Conservation (phyloP, 2,888 invertebrate genomes). For the Cryptus armator region DNA sequence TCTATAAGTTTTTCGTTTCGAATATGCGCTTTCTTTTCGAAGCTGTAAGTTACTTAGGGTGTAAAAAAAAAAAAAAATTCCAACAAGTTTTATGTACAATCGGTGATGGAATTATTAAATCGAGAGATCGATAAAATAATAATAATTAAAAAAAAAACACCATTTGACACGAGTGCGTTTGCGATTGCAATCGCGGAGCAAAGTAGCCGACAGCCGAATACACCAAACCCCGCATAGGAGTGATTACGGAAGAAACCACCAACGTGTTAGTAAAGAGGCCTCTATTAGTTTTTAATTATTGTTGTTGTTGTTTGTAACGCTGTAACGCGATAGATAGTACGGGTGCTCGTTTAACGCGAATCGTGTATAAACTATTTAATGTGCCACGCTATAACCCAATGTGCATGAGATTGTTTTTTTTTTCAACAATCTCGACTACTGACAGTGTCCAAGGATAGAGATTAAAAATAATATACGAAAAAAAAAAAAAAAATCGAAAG, state of each 20-base stretch:
- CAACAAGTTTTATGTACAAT: conserved; percentile 52
- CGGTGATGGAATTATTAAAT: conserved; percentile 45
- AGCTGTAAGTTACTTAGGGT: conserved; percentile 18
- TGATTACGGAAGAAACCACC: conserved; percentile 76
- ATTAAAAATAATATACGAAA: neutral
- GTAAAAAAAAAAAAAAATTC: conserved; percentile 21
- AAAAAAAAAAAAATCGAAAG: conserved; percentile 7
- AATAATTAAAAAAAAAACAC: conserved; percentile 21
- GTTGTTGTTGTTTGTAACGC: conserved; percentile 22
- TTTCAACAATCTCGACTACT: conserved; percentile 56
- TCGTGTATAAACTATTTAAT: conserved; percentile 49
- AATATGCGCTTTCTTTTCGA: conserved; percentile 9
- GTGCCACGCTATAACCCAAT: conserved; percentile 58
- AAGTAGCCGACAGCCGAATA: conserved; percentile 85
- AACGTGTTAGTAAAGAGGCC: conserved; percentile 78
- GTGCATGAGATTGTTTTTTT: conserved; percentile 47
- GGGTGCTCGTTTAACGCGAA: conserved; percentile 40
- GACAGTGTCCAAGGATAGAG: conserved; percentile 50
- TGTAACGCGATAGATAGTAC: conserved; percentile 50
- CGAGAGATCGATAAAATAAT: conserved; percentile 24
- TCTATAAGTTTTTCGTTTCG: conserved; percentile 7
- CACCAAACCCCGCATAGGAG: conserved; percentile 83
- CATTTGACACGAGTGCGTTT: conserved; percentile 57
- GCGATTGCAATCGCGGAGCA: conserved; percentile 73
- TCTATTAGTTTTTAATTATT: conserved; percentile 49